A percentile compares a stretch with the other conserved stretches of the same genome.
phyloP scores from a whole-genome alignment of 2,888 invertebrate genomes.

The Spicauda simplicius region DNA sequence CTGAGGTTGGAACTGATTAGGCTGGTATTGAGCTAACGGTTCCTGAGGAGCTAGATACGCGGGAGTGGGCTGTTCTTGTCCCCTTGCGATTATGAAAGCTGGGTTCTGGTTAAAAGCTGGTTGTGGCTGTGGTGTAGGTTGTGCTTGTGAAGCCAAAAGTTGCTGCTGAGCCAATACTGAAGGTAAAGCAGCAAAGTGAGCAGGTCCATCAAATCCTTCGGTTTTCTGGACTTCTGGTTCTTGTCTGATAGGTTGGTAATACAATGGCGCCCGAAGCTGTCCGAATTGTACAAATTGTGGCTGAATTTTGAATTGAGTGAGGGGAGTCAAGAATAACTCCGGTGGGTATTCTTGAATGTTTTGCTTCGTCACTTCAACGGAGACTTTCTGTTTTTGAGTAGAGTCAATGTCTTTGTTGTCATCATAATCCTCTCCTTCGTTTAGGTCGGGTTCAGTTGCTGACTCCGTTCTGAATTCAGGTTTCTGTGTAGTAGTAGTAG shows the following conservation, averaged over 20 bases:
- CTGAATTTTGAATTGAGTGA: conserved; percentile 68
- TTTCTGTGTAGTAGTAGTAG: conserved; percentile 53
- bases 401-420: conserved; percentile 44
- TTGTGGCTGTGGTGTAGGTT: conserved; percentile 48
- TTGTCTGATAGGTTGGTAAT: conserved; percentile 57
- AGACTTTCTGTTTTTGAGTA: conserved; percentile 56
- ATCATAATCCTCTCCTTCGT: conserved; percentile 64
- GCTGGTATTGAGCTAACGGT: conserved; percentile 49
- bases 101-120: conserved; percentile 53
- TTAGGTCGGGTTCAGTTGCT: conserved; percentile 62
- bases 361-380: conserved; percentile 73
- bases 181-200: conserved; percentile 71
- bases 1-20: conserved; percentile 43
- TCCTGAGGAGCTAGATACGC: conserved; percentile 43
- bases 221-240: conserved; percentile 55
- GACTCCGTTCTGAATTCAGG: conserved; percentile 52
- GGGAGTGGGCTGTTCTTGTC: conserved; percentile 47
- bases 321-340: conserved; percentile 67
- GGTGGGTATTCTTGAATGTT: conserved; percentile 74
- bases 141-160: conserved; percentile 45
- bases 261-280: conserved; percentile 59
- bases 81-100: conserved; percentile 50
- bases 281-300: conserved; percentile 63
- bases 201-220: conserved; percentile 63
- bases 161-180: conserved; percentile 70